Conservation (phyloP, 2,113 vertebrate genomes). For the Mungos mungo region DNA sequence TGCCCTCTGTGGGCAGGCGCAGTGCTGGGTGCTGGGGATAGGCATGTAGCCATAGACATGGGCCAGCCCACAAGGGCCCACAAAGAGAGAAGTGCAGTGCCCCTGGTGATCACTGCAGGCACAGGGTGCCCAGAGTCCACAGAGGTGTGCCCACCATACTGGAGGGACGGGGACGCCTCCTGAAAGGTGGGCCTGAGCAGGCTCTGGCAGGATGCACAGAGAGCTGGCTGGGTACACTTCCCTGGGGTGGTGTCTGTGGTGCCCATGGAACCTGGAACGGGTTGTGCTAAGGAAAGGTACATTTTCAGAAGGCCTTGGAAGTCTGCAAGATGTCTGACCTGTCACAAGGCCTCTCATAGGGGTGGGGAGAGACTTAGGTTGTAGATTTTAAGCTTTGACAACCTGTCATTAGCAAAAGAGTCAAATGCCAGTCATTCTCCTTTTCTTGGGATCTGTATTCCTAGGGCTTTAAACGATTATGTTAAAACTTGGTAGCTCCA, state of each 20-base stretch:
- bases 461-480: not conserved
- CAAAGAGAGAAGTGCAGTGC: not conserved
- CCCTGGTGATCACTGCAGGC: not conserved
- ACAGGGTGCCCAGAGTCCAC: not conserved
- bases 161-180: not conserved
- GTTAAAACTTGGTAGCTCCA: not conserved
- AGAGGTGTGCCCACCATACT: not conserved
- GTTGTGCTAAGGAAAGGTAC: not conserved
- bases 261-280: rapidly evolving
- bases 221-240: not conserved
- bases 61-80: not conserved
- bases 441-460: not conserved
- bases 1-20: not conserved
- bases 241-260: not conserved
- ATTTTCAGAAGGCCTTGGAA: not conserved
- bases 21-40: not conserved
- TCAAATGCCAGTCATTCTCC: not conserved
- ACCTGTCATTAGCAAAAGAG: not conserved
- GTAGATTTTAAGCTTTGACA: not conserved
- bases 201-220: not conserved
- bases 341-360: not conserved
- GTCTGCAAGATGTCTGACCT: not conserved
- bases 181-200: not conserved
- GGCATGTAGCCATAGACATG: not conserved
- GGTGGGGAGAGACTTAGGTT: not conserved